A percentile compares a stretch with the other conserved stretches of the same genome.
Evolutionary conservation across 2,797 vertebrate genomes (phyloP).

Genomic region (Gambusia yucatana): DNA sequence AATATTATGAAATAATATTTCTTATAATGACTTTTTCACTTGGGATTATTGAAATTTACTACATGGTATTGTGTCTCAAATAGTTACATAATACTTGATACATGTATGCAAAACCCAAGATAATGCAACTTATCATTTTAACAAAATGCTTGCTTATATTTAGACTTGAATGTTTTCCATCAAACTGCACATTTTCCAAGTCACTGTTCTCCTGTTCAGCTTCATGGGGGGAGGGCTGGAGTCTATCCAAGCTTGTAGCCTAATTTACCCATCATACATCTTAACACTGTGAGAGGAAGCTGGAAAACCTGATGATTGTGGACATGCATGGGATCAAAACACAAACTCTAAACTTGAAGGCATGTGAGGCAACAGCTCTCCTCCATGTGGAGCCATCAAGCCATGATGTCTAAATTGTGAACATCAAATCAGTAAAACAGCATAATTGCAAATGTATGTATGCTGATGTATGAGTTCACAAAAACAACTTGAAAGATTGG

Average conservation of each 20-base stretch:
- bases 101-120: not conserved
- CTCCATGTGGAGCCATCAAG: not conserved
- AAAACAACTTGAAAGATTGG: conserved; percentile 20
- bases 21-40: not conserved
- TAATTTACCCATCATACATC: not conserved
- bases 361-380: not conserved
- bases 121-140: not conserved
- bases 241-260: not conserved
- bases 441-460: conserved; percentile 26
- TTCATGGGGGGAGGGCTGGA: not conserved
- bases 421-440: conserved; percentile 30
- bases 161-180: not conserved
- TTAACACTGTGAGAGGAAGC: not conserved
- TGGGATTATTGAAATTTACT: not conserved
- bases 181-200: not conserved
- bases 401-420: conserved; percentile 9
- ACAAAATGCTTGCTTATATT: not conserved
- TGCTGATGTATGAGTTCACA: conserved; percentile 7
- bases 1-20: not conserved
- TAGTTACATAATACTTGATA: not conserved
- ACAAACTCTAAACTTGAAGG: not conserved
- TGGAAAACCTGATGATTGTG: not conserved
- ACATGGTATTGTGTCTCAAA: not conserved
- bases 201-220: not conserved
- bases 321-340: not conserved